Conservation (phyloP, 92 coral and sea anemone genomes). For the Bergia sp. region DNA sequence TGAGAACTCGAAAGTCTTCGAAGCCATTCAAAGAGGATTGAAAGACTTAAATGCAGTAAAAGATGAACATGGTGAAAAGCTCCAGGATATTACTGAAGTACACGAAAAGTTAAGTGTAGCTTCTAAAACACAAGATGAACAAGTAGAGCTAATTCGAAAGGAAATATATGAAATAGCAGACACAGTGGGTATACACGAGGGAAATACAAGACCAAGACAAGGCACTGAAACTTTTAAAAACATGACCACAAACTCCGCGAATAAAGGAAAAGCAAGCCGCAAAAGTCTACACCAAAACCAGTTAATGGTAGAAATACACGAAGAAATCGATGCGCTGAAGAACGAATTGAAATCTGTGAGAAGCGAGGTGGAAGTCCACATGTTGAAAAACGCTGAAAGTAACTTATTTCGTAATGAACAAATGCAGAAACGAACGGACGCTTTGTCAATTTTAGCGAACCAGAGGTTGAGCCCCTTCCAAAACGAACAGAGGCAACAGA, state of each 20-base stretch:
- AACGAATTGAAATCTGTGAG: conserved; percentile 3
- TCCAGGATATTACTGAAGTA: background rate
- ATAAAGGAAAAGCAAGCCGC: background rate
- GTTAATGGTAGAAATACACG: background rate
- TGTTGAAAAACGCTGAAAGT: background rate
- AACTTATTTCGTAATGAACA: background rate
- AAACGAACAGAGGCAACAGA: background rate
- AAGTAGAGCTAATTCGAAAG: background rate
- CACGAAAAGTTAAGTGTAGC: background rate
- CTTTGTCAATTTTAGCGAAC: background rate
- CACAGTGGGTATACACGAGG: background rate
- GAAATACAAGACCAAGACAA: background rate
- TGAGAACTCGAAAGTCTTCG: background rate
- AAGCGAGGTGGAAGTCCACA: background rate
- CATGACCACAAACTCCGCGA: background rate
- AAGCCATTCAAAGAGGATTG: background rate
- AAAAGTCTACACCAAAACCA: background rate
- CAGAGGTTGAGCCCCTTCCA: background rate
- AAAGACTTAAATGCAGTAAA: background rate
- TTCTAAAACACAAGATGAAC: background rate
- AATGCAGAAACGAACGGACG: background rate
- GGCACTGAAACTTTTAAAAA: background rate
- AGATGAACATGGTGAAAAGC: background rate
- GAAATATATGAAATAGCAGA: background rate
- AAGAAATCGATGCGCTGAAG: background rate